Conservation (phyloP, 2,888 invertebrate species). For the Epirrhoe tristata region DNA sequence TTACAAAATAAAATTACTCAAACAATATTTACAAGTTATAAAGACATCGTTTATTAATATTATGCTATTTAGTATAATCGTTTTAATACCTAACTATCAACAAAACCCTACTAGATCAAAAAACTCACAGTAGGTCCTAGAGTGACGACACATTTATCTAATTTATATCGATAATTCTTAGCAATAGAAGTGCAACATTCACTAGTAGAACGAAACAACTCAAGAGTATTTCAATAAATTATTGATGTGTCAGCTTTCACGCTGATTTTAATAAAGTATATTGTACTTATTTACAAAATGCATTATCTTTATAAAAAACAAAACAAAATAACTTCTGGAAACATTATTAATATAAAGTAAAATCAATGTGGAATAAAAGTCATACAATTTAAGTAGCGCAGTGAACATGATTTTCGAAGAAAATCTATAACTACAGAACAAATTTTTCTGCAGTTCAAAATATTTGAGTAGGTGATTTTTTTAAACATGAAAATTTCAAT, state of each 20-base stretch:
- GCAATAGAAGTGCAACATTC: slow-evolving; percentile 82
- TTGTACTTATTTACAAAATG: slow-evolving; percentile 85
- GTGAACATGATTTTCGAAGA: slow-evolving; percentile 13
- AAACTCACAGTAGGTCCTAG: slow-evolving; percentile 78
- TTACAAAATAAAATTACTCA: slow-evolving; percentile 78
- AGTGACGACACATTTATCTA: slow-evolving; percentile 79
- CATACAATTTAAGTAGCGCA: slow-evolving; percentile 12
- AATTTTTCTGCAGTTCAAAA: slow-evolving; percentile 14
- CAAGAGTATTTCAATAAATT: slow-evolving; percentile 82
- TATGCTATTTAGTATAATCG: slow-evolving; percentile 73
- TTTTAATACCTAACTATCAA: slow-evolving; percentile 77
- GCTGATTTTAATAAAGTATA: slow-evolving; percentile 63
- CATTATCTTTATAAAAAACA: slow-evolving; percentile 71
- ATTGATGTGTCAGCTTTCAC: slow-evolving; percentile 65
- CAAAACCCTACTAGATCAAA: slow-evolving; percentile 78
- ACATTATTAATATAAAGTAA: neutral
- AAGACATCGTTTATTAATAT: slow-evolving; percentile 66
- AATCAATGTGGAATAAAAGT: slow-evolving; percentile 1
- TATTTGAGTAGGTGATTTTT: slow-evolving; percentile 16
- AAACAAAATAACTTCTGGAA: slow-evolving; percentile 41
- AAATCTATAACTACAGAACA: slow-evolving; percentile 6
- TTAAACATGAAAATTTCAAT: slow-evolving; percentile 25
- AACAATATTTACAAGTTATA: slow-evolving; percentile 83
- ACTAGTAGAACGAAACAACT: slow-evolving; percentile 80
- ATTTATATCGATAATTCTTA: slow-evolving; percentile 77